A percentile compares a stretch with the other conserved stretches of the same genome.
Evolutionary conservation across 2,888 invertebrate species (phyloP).

Genomic region (Biston betularia): DNA sequence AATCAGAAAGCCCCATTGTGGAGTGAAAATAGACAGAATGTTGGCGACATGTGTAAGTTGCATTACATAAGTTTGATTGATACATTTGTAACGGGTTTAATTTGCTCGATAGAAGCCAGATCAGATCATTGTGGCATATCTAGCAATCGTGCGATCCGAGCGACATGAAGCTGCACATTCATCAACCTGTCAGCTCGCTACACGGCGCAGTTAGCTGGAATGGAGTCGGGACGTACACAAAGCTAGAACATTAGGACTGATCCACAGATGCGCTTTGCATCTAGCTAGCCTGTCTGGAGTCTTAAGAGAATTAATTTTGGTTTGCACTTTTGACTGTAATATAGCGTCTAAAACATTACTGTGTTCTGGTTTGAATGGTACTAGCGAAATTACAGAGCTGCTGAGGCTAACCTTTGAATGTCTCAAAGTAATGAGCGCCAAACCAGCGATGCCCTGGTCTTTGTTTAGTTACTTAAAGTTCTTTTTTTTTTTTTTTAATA

Average conservation of each 20-base stretch:
- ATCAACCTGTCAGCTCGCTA: constrained; percentile 25
- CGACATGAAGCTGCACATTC: constrained; percentile 11
- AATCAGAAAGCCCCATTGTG: too few species aligned
- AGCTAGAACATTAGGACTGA: background rate
- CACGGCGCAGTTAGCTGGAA: constrained; percentile 14
- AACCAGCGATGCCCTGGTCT: too few species aligned
- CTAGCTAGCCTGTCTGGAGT: background rate
- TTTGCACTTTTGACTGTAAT: background rate
- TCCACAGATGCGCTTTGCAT: background rate
- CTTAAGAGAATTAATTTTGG: background rate
- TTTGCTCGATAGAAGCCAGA: constrained; percentile 1
- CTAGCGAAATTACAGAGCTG: too few species aligned
- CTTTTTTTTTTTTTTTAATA: too few species aligned
- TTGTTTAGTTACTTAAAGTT: too few species aligned
- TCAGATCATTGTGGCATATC: background rate
- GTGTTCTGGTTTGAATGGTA: too few species aligned
- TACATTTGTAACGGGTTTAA: background rate
- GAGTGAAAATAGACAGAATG: too few species aligned
- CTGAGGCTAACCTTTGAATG: too few species aligned
- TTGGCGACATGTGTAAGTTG: too few species aligned
- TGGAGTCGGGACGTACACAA: background rate
- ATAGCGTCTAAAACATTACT: too few species aligned
- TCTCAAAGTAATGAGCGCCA: too few species aligned
- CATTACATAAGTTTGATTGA: too few species aligned
- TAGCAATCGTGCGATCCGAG: background rate